Evolutionary conservation across 2,888 invertebrate genomes (phyloP).

Genomic region (Ennomos fuscantarius): DNA sequence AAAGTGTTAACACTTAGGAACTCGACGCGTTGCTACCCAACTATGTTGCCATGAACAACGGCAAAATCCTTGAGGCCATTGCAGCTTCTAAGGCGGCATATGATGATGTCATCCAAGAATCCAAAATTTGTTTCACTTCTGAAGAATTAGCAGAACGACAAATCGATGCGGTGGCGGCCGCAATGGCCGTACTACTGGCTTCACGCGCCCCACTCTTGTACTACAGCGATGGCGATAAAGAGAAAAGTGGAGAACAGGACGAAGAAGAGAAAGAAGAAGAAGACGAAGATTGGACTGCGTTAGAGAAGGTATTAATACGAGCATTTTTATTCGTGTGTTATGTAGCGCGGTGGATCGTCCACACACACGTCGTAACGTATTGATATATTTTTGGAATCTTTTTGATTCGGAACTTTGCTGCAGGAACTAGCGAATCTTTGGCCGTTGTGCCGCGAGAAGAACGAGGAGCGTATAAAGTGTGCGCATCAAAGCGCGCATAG

Average conservation of each 20-base stretch:
- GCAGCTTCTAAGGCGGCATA: constrained; percentile 19
- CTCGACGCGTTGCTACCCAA: constrained; percentile 12
- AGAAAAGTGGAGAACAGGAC: too few species aligned
- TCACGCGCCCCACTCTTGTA: too few species aligned
- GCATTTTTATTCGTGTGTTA: too few species aligned
- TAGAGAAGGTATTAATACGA: constrained; percentile 11
- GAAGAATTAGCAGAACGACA: constrained; percentile 16
- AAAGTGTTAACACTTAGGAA: too few species aligned
- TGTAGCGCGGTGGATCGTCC: too few species aligned
- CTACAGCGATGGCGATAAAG: too few species aligned
- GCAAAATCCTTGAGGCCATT: constrained; percentile 4
- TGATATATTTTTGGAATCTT: too few species aligned
- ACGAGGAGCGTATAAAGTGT: constrained; percentile 16
- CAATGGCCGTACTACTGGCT: background rate
- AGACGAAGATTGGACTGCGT: constrained; percentile 4
- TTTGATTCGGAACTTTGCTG: background rate
- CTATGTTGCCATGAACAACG: constrained; percentile 13
- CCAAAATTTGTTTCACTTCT: constrained; percentile 8
- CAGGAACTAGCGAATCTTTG: constrained; percentile 26
- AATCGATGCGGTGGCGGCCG: constrained; percentile 13
- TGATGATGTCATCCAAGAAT: constrained; percentile 18
- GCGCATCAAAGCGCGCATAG: constrained; percentile 10
- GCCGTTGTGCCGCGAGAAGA: constrained; percentile 27
- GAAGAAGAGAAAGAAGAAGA: background rate
- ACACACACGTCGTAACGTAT: too few species aligned